phyloP scores from a whole-genome alignment of 2,797 vertebrate species.

The Catharus ustulatus region DNA sequence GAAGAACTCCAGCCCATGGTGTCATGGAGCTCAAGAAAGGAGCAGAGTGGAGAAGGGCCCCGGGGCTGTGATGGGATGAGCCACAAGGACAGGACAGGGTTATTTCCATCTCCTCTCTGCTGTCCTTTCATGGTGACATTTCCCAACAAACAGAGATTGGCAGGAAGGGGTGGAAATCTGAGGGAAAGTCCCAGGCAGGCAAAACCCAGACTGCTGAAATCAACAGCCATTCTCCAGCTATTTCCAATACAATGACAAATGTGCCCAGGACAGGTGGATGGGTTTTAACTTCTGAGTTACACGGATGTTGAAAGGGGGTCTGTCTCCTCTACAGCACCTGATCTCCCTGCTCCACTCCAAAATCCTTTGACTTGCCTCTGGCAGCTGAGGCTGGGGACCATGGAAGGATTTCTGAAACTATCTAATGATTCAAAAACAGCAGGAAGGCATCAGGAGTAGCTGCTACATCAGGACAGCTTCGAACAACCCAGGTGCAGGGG shows the following conservation, averaged over 20 bases:
- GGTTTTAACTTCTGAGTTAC: not conserved
- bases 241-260: not conserved
- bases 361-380: not conserved
- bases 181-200: not conserved
- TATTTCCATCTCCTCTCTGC: not conserved
- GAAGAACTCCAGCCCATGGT: not conserved
- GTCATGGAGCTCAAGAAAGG: not conserved
- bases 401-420: not conserved
- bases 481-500: not conserved
- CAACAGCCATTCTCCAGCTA: not conserved
- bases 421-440: not conserved
- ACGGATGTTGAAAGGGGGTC: fast-evolving
- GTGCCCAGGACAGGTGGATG: not conserved
- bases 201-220: not conserved
- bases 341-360: not conserved
- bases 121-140: not conserved
- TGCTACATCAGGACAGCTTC: fast-evolving
- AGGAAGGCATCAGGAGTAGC: not conserved
- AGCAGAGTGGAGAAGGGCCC: not conserved
- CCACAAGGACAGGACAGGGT: not conserved
- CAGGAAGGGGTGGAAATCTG: not conserved
- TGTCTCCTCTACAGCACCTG: not conserved
- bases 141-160: not conserved
- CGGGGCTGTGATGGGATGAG: not conserved
- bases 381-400: not conserved